Base-by-base conservation (phyloP, 2,797 vertebrate species). In the Gymnoscopelus braueri region DNA sequence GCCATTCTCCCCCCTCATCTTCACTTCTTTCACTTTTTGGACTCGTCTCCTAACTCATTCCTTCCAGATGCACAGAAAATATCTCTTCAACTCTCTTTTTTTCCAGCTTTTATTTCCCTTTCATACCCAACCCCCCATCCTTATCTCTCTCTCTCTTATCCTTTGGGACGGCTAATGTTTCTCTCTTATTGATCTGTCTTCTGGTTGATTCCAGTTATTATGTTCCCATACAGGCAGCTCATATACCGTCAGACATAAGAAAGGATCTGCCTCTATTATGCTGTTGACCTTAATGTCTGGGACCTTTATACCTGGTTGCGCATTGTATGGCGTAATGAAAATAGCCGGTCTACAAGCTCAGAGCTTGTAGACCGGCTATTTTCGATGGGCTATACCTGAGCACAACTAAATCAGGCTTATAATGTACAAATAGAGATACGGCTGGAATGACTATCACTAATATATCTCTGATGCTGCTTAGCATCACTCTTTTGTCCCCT, bases 101-200 rank as follows among this genome's bases (percentile, higher is more conserved):
- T 8, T 5, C 19, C 23, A 5, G 10, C 9, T 23, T 10, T n/a
- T 53, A 26, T 67, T 44, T 58, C 48, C 8, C 69, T 79, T 81
- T 73, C 62, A 15, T 76, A 74, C n/a, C 56, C 39, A 29, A 29
- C 39, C 39, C 7, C 39, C 39, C 39, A 44, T 44, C 8, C 39
- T 44, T 44, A 44, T 44, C 39, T 44, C 39, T 44, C n/a, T 77
- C 73, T 70, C 64, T 24, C 44, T 29, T 23, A 60, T 65, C 83
- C 84, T 87, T 53, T 63, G 77, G 81, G 77, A 58, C 69, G 74
- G 83, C 87, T 92, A 88, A 89, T 91, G 86, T 89, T 91, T 88
- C 85, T 74, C 72, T 69, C 47, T 69, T 86, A 93, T 93, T 87
- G 92, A 93, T 92, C 90, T 3, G 66, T 84, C 85, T 86, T 70